Base-by-base conservation (phyloP, 1,140 invertebrate genomes). In the Drosophila rufa region DNA sequence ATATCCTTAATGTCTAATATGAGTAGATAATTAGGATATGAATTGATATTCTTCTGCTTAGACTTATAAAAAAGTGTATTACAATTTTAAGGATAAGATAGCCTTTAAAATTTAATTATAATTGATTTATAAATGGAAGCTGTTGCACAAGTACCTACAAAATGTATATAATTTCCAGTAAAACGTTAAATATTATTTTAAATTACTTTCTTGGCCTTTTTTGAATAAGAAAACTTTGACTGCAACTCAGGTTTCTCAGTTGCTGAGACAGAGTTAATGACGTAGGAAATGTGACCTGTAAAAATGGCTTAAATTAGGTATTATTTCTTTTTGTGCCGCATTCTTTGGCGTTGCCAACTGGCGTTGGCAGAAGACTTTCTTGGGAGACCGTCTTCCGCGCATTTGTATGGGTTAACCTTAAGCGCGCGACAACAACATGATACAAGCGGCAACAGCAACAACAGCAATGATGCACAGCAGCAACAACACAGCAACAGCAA, bases 361-460 rank as follows among this genome's bases (percentile, higher is more conserved):
- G 38, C 53, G 27, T 59, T 6, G 61, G 38, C 14, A 43, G 51
- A 40, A 55, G 33, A 69, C 66, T 53, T 69, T 69, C 66, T 68
- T 50, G 46, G 36, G 66, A 47, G 25, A 51, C 66, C n/a, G 60
- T 48, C 45, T 33, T 50, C 36, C 33, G 56, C 57, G 61, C 64
- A 62, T 67, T 47, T 64, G 58, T 67, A 64, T 61, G 62, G 71
- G 48, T 61, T 70, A 79, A 46, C 40, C 25, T 67, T 36, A 64
- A 78, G 74, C 61, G 74, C 74, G 71, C 62, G 74, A 70, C 80
- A 77, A 43, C 73, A 75, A 75, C 46, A 74, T 48, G 40, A 62
- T 56, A 46, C 46, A 76, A 56, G 51, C 51, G 4, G 17, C 47
- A 76, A 55, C 46, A 48, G 17, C 76, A 77, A 48, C 59, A 70